A percentile compares a stretch with the other conserved stretches of the same genome.
These are phyloP conservation scores for Lypha dubia DNA, from an alignment of 2,888 invertebrate genomes.

Conservation along the genomic window DNA sequence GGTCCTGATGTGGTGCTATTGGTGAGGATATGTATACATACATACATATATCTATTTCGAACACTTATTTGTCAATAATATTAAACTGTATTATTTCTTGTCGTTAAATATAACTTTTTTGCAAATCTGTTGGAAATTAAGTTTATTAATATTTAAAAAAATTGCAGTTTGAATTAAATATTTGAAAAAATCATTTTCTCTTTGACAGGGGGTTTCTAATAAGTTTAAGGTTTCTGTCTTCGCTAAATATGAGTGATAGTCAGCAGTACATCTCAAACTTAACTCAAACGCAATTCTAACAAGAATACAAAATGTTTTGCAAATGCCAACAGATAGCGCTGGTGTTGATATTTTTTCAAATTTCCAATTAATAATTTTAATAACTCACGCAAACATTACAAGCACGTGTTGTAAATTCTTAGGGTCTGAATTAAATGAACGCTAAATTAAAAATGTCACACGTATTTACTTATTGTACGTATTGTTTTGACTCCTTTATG, in stretches of 20 bases:
- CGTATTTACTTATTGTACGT: no score
- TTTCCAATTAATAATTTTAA: neutral
- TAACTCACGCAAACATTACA: neutral
- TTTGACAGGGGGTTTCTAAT: neutral
- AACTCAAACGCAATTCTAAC: constrained; percentile 7
- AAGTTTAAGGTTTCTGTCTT: neutral
- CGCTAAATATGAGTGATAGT: neutral
- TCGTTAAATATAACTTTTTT: no score
- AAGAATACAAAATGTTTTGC: neutral
- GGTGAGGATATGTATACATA: no score
- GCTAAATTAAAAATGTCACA: constrained; percentile 47
- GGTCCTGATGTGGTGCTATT: no score
- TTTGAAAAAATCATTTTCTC: no score
- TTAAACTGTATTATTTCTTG: no score
- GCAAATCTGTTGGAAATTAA: no score
- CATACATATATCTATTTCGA: no score
- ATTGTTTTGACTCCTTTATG: constrained; percentile 24
- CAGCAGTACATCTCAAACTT: constrained; percentile 22
- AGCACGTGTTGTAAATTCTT: constrained; percentile 41
- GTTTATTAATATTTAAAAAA: no score
- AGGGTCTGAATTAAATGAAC: constrained; percentile 21
- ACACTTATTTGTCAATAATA: no score
- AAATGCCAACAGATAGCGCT: constrained; percentile 23
- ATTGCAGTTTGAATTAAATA: no score
- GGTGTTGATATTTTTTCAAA: neutral